Evolutionary conservation across 2,797 vertebrate species (phyloP), one percentile per base, ranked within the genome.

Genomic region (Chiroxiphia lanceolata): DNA sequence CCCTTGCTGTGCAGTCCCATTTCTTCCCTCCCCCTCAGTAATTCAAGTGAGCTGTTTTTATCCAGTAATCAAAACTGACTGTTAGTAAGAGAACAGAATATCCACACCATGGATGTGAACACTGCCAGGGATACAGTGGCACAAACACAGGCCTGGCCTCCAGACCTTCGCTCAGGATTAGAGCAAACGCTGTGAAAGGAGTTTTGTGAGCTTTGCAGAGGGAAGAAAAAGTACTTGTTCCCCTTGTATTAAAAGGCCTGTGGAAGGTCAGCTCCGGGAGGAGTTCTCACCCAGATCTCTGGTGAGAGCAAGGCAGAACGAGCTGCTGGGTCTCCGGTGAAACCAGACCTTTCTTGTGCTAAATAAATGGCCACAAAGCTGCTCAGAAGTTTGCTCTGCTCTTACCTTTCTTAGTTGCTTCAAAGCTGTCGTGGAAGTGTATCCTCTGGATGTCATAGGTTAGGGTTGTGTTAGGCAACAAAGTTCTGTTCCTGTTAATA

Each of bases 381-480:
- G 72, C 69, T 45, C 48, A 29, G 57, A 50, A 21, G 36, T 22
- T 67, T 36, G 27, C 40, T 23, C 40, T 16, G 42, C 33, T 97
- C 98, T 98, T 97, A 99, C 99, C 99, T 99, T 99, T 99, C 94
- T 99, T 99, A 16, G 99, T 99, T 5, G 99, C 99, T 97, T 99
- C 99, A 90, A 99, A 99, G 97, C 99, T 99, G 98, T 99, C 99
- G 5, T 99, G 99, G 98, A 99, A 99, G 97, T 99, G 99, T 97
- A 99, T 99, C 98, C 99, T 98, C 98, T 99, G 99, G 96, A 99
- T 99, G 98, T 99, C 99, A 5, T 99, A 99, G 51, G 99, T 99
- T 76, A 99, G 96, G 20, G 99, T 99, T 27, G 99, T 99, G 98
- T 99, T 99, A 91, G 99, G 99, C 97, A 99, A 90, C 97, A 99